Evolutionary conservation across 2,797 vertebrate genomes (phyloP), one percentile per base, ranked within the genome.

Genomic region (Pseudochaenichthys georgianus): DNA sequence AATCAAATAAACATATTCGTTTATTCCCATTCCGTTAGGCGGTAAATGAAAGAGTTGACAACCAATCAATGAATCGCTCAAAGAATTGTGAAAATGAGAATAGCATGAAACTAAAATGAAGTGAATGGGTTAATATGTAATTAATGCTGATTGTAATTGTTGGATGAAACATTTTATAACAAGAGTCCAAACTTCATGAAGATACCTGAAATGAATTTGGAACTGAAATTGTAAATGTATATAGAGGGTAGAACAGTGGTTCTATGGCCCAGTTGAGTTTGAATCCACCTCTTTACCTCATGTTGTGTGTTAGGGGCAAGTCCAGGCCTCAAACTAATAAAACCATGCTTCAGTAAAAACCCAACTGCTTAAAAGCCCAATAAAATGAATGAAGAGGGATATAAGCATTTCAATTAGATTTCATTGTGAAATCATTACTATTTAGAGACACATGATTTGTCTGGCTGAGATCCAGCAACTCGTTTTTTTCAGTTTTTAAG

Each of bases 331-430:
- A 64, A 3, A 64, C 84, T 81, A 84, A 87, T 88, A 88, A 91
- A 91, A 85, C 10, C 78, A 76, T 4, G 17, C 78, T 87, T 79
- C 69, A 85, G 75, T 83, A 8, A 83, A 88, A 84, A 80, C 68
- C 74, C 58, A 76, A 85, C 90, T 77, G 84, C 78, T 88, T 88
- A 84, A 92, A 84, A 77, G 75, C 28, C 74, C 78, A 79, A 81
- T 92, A 87, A 91, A 91, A 76, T 41, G 74, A 87, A 86, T 55
- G 57, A 76, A 83, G 66, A 70, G 47, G 73, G 53, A 76, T 43
- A 67, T 63, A 66, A 84, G 17, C 43, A 46, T 71, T 87, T 75
- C 75, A 79, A 75, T 77, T 3, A 80, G 53, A 71, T 64, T 87
- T 89, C 76, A 85, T 82, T 74, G 78, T 77, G 48, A 79, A 86